Evolutionary conservation across 1,140 invertebrate genomes (phyloP).

Genomic region (Heliconius hewitsoni): DNA sequence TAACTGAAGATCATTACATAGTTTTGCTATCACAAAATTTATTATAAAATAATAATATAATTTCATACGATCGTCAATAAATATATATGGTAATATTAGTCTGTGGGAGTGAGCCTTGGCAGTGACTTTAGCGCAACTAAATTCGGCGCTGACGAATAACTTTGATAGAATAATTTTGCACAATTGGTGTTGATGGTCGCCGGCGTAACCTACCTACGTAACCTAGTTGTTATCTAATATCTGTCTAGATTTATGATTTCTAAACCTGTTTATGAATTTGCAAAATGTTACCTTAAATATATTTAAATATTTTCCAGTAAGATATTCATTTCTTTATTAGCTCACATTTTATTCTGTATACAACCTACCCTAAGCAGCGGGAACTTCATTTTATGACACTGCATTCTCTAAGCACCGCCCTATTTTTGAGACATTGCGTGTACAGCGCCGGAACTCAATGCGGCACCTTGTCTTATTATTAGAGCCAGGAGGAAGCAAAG

Average conservation of each 20-base stretch:
- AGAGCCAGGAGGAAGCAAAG: too few relatives aligned
- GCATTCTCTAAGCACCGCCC: too few relatives aligned
- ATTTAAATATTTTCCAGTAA: neutral
- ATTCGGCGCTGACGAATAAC: slow-evolving; percentile 32
- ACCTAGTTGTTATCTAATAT: neutral
- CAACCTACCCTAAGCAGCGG: too few relatives aligned
- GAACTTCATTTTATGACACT: too few relatives aligned
- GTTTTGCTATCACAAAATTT: too few relatives aligned
- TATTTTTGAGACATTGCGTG: too few relatives aligned
- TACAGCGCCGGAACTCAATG: too few relatives aligned
- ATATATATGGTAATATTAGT: neutral
- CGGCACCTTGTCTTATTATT: too few relatives aligned
- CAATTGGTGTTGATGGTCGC: slow-evolving; percentile 24
- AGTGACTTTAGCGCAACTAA: slow-evolving; percentile 19
- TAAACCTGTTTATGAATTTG: neutral
- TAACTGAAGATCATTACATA: too few relatives aligned
- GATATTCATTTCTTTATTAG: neutral
- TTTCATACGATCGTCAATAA: neutral
- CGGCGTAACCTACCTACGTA: neutral
- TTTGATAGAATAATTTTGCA: slow-evolving; percentile 32
- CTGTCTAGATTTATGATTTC: neutral
- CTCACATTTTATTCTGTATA: too few relatives aligned
- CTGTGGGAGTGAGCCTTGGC: neutral
- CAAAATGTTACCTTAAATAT: neutral
- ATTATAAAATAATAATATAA: neutral